Evolutionary conservation across 2,797 vertebrate genomes (phyloP), one percentile per base, ranked within the genome.

Genomic region (Melanotaenia pygmaea): DNA sequence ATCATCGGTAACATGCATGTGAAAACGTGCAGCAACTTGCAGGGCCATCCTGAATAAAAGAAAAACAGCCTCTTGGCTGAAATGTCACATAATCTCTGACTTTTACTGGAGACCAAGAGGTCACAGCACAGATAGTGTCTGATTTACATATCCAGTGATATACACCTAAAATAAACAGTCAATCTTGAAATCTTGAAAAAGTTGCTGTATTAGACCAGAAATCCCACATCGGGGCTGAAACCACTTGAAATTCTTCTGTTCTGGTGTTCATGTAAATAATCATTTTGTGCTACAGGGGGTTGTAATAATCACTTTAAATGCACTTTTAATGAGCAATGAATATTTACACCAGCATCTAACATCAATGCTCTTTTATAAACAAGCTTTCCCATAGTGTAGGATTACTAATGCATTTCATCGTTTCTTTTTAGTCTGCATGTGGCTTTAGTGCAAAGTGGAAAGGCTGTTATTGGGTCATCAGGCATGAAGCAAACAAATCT

Each of bases 391-490:
- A 75, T 53, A 66, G 67, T 67, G 24, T 57, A 5, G 5, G 12
- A 53, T 78, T 79, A 83, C 74, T 66, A 80, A 76, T 53, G 40
- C 56, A 58, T 75, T 30, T 38, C 69, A 50, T 5, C 26, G 22
- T 47, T 67, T 64, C 66, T 70, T 58, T 62, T 50, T 37, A 40
- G 65, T 47, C 69, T 70, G 73, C 72, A 58, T 79, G 78, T 47
- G 76, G 70, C 65, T 64, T 47, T 7, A 5, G 38, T 2, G 62
- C 76, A 62, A 54, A 81, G 76, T 38, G 50, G 50, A 76, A 51
- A 43, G 24, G 70, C 64, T 70, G 63, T 85, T 86, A 89, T 51
- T 76, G 72, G 86, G 88, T 88, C 83, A 88, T 72, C 73, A 73
- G 61, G 84, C 74, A 66, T 13, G 57, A 62, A 60, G 63, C 71